Base-by-base conservation (phyloP, 2,113 vertebrate species). In the Formicarius rufipectus region DNA sequence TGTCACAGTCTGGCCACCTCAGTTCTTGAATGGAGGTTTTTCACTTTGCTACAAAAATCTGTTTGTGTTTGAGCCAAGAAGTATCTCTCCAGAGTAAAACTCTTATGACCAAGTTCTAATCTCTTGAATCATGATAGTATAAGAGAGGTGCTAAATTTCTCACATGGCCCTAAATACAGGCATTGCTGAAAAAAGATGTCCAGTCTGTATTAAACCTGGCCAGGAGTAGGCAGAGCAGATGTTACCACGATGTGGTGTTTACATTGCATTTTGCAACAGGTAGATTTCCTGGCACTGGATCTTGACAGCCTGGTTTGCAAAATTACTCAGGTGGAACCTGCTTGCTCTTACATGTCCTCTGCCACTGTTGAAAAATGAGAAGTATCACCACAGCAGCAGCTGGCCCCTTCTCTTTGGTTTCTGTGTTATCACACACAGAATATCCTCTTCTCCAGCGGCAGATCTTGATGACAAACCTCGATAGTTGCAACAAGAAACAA, bases 191-290 rank as follows among this genome's bases (percentile, higher is more conserved):
- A 87, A 76, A 89, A 90, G 76, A 33, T 58, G 56, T 20, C 16
- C 40, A 37, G 45, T 64, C 56, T 75, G 49, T 87, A 40, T 88
- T 81, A 50, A 87, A 47, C 35, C 3, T 21, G 31, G 56, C 7
- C 4, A 1, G 39, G 74, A 84, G 68, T 16, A 66, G 76, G 95
- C 91, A 87, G 40, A 49, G 87, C 74, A 35, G 78, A 42, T 59
- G 50, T 95, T 81, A 81, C 45, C 40, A 3, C 13, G n/a, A 40
- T 49, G 73, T 22, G 60, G 28, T 81, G 63, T 73, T 97, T 45
- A 67, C 56, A 40, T 11, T 76, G 47, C 25, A 17, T 96, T 96
- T 97, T 92, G 94, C 77, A 96, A 75, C 90, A 95, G 93, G 87
- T 92, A 89, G 68, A 42, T 85, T 89, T 95, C 84, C 90, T 96